Percentiles rank a stretch among this genome's conserved stretches.
These are phyloP conservation scores for Semicossyphus pulcher DNA, from an alignment of 2,113 vertebrate species.

Conservation along the genomic window DNA sequence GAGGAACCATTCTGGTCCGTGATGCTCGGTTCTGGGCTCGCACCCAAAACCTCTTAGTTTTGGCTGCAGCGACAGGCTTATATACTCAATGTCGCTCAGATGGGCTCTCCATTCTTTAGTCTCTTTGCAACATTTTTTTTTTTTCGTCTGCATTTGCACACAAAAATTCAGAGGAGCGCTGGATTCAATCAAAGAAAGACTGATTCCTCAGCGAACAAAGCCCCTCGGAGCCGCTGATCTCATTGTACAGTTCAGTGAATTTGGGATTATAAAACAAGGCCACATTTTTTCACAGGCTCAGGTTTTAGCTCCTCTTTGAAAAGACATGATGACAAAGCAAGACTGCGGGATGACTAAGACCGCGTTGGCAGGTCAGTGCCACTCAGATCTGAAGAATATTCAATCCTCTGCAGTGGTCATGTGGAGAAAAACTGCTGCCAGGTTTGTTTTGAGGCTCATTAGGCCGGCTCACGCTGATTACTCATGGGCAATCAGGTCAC, in stretches of 20 bases:
- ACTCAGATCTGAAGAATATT: slow-evolving; percentile 62
- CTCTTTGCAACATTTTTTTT: slow-evolving; percentile 23
- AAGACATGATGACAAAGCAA: slow-evolving; percentile 49
- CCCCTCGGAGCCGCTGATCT: slow-evolving; percentile 50
- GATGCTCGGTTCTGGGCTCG: slow-evolving; percentile 67
- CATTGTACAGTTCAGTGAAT: slow-evolving; percentile 47
- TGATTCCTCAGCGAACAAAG: slow-evolving; percentile 51
- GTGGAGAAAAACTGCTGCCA: slow-evolving; percentile 53
- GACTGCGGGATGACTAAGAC: slow-evolving; percentile 61
- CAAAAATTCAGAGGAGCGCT: slow-evolving; percentile 29
- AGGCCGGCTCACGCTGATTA: slow-evolving; percentile 32
- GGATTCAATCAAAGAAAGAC: slow-evolving; percentile 50
- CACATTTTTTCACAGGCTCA: slow-evolving; percentile 34
- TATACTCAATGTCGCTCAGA: slow-evolving; percentile 49
- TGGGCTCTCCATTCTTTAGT: slow-evolving; percentile 48
- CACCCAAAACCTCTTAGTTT: slow-evolving; percentile 69
- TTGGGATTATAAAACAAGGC: slow-evolving; percentile 58
- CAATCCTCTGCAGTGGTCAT: slow-evolving; percentile 58
- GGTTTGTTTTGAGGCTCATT: slow-evolving; percentile 63
- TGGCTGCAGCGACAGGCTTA: slow-evolving; percentile 65
- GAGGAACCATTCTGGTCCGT: slow-evolving; percentile 62
- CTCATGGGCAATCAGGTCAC: slow-evolving; percentile 57
- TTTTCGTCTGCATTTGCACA: slow-evolving; percentile 31
- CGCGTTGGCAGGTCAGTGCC: slow-evolving; percentile 32
- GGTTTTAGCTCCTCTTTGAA: slow-evolving; percentile 35